These are phyloP conservation scores for Myotis daubentonii DNA, from an alignment of 2,797 vertebrate species.

Conservation along the genomic window DNA sequence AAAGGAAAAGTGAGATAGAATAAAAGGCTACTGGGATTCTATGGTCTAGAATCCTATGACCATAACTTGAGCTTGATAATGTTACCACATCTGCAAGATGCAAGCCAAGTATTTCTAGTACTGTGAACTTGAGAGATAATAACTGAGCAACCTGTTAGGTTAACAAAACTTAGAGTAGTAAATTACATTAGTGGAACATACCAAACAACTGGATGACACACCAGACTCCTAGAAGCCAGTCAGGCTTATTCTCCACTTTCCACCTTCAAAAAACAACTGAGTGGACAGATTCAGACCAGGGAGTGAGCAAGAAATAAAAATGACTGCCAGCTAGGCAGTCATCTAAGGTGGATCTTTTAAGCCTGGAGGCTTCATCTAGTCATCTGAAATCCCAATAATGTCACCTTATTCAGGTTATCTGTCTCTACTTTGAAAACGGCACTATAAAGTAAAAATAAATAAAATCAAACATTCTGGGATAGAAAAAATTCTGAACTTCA, in stretches of 20 bases:
- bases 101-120: constrained; percentile 30
- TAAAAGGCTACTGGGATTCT: constrained; percentile 15
- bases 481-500: constrained; percentile 28
- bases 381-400: constrained; percentile 3
- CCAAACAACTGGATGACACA: not conserved
- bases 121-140: constrained; percentile 26
- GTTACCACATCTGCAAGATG: constrained; percentile 39
- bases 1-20: constrained; percentile 22
- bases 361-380: constrained; percentile 23
- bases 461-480: not conserved
- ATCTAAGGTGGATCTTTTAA: not conserved
- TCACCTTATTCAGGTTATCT: not conserved
- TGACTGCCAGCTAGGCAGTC: not conserved
- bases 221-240: not conserved
- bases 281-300: constrained; percentile 24
- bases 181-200: not conserved
- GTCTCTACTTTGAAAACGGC: constrained; percentile 15
- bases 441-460: not conserved
- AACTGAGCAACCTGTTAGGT: not conserved
- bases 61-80: constrained; percentile 25
- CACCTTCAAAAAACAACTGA: constrained; percentile 19
- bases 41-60: constrained; percentile 21
- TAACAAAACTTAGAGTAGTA: not conserved
- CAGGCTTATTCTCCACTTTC: not conserved
- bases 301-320: constrained; percentile 28